phyloP scores from a whole-genome alignment of 2,797 vertebrate species.

The Manis crassicaudata region DNA sequence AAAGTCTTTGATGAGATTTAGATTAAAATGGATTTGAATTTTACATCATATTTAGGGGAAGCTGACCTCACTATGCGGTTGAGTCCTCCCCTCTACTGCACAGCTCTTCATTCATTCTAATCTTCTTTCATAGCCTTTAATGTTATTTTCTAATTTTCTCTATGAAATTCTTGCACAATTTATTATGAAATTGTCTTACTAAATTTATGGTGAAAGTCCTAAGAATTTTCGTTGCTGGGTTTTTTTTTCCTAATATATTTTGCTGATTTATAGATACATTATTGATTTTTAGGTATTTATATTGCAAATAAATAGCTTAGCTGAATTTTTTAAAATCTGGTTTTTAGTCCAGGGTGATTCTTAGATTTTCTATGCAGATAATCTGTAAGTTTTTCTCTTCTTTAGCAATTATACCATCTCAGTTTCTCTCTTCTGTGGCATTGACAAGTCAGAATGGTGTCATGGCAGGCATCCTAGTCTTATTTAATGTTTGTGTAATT shows the following conservation, averaged over 20 bases:
- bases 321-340: not conserved
- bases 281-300: not conserved
- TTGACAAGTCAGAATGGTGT: not conserved
- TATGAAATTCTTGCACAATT: not conserved
- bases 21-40: not conserved
- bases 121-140: not conserved
- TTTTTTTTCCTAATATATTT: not conserved
- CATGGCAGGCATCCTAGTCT: not conserved
- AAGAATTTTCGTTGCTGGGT: not conserved
- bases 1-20: conserved; percentile 12
- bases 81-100: not conserved
- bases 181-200: not conserved
- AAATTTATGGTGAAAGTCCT: not conserved
- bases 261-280: not conserved
- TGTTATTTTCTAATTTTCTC: not conserved
- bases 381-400: not conserved
- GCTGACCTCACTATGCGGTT: not conserved
- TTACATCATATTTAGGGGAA: not conserved
- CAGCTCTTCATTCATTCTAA: not conserved
- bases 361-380: not conserved
- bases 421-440: not conserved
- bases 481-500: not conserved
- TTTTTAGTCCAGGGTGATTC: not conserved
- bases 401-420: not conserved
- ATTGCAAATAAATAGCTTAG: not conserved